Evolutionary conservation across 2,888 invertebrate species (phyloP), one percentile per base, ranked within the genome.

Genomic region (Synergus japonicus): DNA sequence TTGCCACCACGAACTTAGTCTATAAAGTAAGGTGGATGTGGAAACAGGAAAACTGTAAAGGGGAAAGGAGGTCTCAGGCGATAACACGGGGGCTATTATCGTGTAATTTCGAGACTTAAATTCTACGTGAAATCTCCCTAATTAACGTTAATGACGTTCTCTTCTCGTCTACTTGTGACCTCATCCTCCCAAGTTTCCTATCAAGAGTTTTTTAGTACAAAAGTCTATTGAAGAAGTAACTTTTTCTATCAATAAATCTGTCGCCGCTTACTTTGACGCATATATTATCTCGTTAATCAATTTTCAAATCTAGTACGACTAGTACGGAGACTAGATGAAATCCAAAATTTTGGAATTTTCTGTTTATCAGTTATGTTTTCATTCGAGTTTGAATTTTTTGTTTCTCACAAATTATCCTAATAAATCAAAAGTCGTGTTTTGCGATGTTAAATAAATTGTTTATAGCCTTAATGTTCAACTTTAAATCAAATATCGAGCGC

Each of bases 81-180:
- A 84, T 87, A 85, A 85, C 84, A 79, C 80, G 85, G 81, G 82
- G 81, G 83, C 86, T 86, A 87, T 89, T 90, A 89, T 87, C 88
- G 85, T 86, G 86, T 89, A 89, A 90, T 88, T 88, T 88, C 85
- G 83, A 87, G 88, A 89, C 88, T 89, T 89, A 85, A 88, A 87
- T 88, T 88, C 83, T 79, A 84, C 83, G 83, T 84, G 83, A 88
- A 87, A 87, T 88, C 87, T 86, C 81, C 84, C 85, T 88, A 88
- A 88, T 88, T 88, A 89, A 86, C 84, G 86, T 84, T 88, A 87
- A 88, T 84, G 85, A 87, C 85, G 83, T 86, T 85, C 86, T 82
- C 82, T 83, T 63, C 69, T 46, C 37, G 76, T 63, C n/a, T 54
- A n/a, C 54, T 54, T 54, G 46, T 41, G 80, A 78, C 76, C 79